phyloP scores from a whole-genome alignment of 2,113 vertebrate species.

The Psittacara wagleri region DNA sequence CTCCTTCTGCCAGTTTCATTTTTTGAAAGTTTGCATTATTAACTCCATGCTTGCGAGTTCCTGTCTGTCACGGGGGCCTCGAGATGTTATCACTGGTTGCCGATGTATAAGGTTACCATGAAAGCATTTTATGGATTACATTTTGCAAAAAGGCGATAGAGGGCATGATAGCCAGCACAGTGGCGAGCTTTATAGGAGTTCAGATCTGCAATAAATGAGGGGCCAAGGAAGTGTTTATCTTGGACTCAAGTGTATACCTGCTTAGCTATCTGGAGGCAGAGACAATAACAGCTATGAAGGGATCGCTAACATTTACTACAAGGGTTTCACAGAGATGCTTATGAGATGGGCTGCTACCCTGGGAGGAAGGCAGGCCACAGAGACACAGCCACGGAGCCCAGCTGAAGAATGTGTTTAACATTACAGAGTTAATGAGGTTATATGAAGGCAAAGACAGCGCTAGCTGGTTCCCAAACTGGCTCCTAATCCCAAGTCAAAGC shows the following conservation, averaged over 20 bases:
- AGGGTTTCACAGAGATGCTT: conserved; percentile 17
- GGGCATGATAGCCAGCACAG: conserved; percentile 73
- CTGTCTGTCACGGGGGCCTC: conserved; percentile 93
- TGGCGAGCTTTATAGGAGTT: conserved; percentile 56
- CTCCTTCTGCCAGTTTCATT: conserved; percentile 84
- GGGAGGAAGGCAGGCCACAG: conserved; percentile 6
- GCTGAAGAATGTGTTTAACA: conserved; percentile 44
- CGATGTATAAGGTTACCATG: conserved; percentile 92
- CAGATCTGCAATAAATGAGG: conserved; percentile 56
- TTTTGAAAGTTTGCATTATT: conserved; percentile 94
- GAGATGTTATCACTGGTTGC: conserved; percentile 94
- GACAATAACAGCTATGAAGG: conserved; percentile 41
- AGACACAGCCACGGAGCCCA: background rate
- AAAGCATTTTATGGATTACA: conserved; percentile 94
- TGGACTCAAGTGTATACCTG: conserved; percentile 61
- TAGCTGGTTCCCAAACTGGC: conserved; percentile 30
- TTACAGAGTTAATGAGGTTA: conserved; percentile 65
- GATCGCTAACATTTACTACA: background rate
- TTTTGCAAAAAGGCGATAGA: conserved; percentile 78
- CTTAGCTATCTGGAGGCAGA: conserved; percentile 23
- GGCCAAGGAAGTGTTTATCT: conserved; percentile 59
- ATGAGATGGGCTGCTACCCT: conserved; percentile 35
- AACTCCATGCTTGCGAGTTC: conserved; percentile 94
- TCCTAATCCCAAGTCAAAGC: conserved; percentile 49
- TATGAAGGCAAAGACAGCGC: conserved; percentile 35